A percentile compares a stretch with the other conserved stretches of the same genome.
Conservation (phyloP, 2,888 invertebrate genomes). For the Oscheius onirici region DNA sequence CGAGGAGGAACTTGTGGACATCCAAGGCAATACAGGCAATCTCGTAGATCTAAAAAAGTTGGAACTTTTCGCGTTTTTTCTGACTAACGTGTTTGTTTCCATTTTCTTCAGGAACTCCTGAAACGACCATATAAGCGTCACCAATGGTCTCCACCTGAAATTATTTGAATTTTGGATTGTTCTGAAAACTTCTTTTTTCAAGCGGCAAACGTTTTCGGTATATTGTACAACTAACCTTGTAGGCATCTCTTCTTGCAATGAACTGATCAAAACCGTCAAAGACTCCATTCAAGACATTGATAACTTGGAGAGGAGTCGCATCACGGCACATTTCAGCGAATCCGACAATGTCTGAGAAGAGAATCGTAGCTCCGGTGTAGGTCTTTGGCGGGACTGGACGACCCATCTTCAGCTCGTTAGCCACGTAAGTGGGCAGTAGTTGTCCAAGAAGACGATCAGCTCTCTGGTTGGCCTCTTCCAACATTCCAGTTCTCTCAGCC, state of each 20-base stretch:
- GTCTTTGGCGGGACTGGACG: constrained; percentile 67
- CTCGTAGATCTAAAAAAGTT: constrained; percentile 41
- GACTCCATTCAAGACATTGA: constrained; percentile 65
- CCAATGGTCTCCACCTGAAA: constrained; percentile 67
- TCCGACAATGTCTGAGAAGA: constrained; percentile 68
- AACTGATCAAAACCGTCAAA: constrained; percentile 69
- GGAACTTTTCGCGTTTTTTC: no score
- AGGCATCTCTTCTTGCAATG: constrained; percentile 61
- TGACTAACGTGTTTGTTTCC: constrained; percentile 56
- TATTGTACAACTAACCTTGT: constrained; percentile 42
- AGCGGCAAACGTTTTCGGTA: no score
- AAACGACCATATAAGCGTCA: constrained; percentile 70
- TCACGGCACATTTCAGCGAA: constrained; percentile 65
- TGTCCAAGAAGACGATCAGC: constrained; percentile 67
- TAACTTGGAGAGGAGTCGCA: constrained; percentile 65
- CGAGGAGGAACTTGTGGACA: constrained; percentile 63
- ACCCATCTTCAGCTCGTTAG: constrained; percentile 67
- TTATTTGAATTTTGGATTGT: no score
- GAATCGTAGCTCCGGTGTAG: constrained; percentile 63
- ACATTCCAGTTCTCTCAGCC: constrained; percentile 69
- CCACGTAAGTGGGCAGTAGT: constrained; percentile 66
- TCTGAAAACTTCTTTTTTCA: no score
- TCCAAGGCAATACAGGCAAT: constrained; percentile 65
- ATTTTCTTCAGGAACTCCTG: constrained; percentile 66
- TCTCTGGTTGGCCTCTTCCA: constrained; percentile 68